Conservation (phyloP, 2,113 vertebrate species). For the Hydropotes inermis region DNA sequence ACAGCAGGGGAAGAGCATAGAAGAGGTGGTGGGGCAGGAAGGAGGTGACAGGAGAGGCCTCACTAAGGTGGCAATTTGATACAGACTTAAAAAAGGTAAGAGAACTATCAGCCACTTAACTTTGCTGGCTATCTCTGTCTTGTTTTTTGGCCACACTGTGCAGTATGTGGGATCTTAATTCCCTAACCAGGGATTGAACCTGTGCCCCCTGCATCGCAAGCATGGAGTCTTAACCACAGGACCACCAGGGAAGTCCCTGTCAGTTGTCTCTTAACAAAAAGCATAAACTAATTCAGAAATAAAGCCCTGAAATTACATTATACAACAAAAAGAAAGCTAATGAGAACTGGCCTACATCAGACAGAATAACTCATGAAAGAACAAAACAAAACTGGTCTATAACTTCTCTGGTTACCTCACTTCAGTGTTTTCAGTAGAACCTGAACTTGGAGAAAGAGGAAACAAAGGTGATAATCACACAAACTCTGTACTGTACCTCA, state of each 20-base stretch:
- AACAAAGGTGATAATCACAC: conserved; percentile 30
- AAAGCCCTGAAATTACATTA: conserved; percentile 62
- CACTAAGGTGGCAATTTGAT: neutral
- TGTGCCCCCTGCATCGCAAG: neutral
- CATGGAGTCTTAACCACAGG: neutral
- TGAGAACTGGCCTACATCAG: conserved; percentile 50
- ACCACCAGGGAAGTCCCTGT: neutral
- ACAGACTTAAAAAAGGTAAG: neutral
- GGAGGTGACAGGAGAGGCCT: neutral
- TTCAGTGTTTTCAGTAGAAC: conserved; percentile 37
- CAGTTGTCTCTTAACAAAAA: neutral
- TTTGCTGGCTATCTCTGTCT: neutral
- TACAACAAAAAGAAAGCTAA: conserved; percentile 64
- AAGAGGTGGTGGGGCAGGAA: neutral
- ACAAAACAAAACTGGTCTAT: conserved; percentile 51
- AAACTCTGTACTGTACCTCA: neutral
- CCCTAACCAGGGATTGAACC: neutral
- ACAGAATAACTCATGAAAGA: conserved; percentile 58
- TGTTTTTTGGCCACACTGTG: neutral
- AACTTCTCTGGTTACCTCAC: conserved; percentile 62
- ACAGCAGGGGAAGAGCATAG: neutral
- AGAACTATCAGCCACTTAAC: neutral
- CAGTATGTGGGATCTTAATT: neutral
- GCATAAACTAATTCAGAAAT: conserved; percentile 59
- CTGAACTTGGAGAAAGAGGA: neutral